A percentile compares a stretch with the other conserved stretches of the same genome.
Evolutionary conservation across 2,113 vertebrate species (phyloP).

Genomic region (Melanocharis versteri): DNA sequence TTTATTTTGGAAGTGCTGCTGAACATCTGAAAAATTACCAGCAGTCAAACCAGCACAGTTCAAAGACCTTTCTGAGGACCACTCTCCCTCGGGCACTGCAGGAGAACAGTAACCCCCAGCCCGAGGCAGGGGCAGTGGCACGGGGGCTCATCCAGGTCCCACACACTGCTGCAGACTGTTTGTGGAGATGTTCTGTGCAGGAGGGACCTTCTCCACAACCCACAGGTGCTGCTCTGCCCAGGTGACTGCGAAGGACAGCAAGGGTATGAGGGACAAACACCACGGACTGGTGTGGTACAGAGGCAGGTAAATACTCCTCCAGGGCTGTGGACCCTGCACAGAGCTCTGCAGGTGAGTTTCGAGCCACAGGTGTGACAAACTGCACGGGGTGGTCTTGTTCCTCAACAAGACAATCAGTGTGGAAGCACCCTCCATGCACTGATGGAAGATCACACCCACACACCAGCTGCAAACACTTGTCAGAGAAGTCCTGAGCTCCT

Average conservation of each 20-base stretch:
- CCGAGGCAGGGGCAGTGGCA: not conserved
- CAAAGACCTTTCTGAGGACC: conserved; percentile 35
- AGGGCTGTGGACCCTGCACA: not conserved
- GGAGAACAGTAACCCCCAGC: not conserved
- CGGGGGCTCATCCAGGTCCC: not conserved
- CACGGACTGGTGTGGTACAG: accelerated
- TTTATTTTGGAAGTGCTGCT: conserved; percentile 38
- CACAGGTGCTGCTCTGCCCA: not conserved
- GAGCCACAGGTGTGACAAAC: not conserved
- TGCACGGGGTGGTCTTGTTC: not conserved
- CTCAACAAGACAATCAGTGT: not conserved
- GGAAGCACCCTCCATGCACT: not conserved
- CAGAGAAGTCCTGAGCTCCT: not conserved
- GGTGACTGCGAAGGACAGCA: not conserved
- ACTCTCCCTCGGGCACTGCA: not conserved
- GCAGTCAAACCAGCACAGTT: not conserved
- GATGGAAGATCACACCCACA: not conserved
- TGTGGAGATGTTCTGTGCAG: not conserved
- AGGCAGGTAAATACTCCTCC: not conserved
- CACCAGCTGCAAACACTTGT: not conserved
- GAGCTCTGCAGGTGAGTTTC: not conserved
- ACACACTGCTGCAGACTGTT: not conserved
- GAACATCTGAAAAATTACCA: not conserved
- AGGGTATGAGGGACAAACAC: not conserved
- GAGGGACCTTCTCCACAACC: not conserved